Evolutionary conservation across 2,113 vertebrate genomes (phyloP).

Genomic region (Vanacampus margaritifer): DNA sequence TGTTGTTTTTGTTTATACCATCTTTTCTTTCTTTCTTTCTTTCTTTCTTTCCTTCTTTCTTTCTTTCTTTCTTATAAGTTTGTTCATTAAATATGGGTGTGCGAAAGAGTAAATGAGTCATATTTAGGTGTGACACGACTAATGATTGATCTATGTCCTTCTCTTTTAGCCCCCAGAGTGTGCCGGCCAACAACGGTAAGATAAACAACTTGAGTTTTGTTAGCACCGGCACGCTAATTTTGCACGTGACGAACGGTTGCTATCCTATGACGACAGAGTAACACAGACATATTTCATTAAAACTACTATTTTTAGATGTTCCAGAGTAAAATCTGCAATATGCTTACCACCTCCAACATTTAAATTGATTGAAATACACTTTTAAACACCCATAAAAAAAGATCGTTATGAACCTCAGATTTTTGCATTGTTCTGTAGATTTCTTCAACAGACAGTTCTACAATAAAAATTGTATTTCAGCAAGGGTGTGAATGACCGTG

Average conservation of each 20-base stretch:
- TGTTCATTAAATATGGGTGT: no score
- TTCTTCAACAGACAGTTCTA: no score
- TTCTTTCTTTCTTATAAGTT: not conserved
- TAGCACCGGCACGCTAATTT: not conserved
- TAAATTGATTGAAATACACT: no score
- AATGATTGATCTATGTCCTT: not conserved
- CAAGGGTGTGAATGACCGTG: not conserved
- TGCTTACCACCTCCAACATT: no score
- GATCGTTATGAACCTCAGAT: no score
- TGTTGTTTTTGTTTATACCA: no score
- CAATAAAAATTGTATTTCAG: not conserved
- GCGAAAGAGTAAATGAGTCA: not conserved
- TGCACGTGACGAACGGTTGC: not conserved
- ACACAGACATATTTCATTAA: not conserved
- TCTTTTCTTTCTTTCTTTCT: not conserved
- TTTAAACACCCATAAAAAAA: no score
- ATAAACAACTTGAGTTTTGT: not conserved
- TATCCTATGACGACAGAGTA: not conserved
- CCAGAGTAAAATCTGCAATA: not conserved
- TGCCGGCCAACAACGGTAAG: not conserved
- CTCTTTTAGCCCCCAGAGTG: conserved; percentile 40
- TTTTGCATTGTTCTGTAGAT: no score
- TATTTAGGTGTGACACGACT: not conserved
- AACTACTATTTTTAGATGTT: not conserved
- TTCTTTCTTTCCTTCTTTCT: not conserved